Conservation (phyloP, 2,888 invertebrate genomes). For the Macaria notata region DNA sequence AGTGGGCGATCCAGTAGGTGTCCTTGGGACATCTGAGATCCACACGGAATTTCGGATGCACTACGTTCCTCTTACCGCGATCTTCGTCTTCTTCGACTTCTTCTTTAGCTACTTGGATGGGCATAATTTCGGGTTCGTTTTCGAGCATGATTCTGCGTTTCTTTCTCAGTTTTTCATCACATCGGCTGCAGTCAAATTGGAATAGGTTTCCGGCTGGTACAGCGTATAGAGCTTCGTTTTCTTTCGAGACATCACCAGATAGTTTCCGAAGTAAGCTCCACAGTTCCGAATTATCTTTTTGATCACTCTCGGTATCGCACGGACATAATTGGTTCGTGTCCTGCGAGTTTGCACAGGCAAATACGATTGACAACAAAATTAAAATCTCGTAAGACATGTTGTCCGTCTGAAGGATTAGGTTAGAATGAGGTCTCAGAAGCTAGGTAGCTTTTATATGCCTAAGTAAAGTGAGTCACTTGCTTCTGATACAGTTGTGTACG, state of each 20-base stretch:
- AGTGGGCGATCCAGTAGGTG: neutral
- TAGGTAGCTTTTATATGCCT: neutral
- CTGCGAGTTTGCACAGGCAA: constrained; percentile 10
- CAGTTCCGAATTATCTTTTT: constrained; percentile 17
- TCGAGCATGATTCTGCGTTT: constrained; percentile 34
- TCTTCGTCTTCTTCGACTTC: neutral
- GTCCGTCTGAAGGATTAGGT: neutral
- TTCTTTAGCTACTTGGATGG: constrained; percentile 2
- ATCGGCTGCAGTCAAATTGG: constrained; percentile 38
- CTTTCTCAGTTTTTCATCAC: constrained; percentile 37
- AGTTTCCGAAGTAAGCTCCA: constrained; percentile 34
- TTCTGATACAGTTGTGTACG: neutral
- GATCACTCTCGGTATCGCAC: constrained; percentile 5
- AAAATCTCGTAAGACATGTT: constrained; percentile 30
- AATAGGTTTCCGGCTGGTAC: constrained; percentile 40
- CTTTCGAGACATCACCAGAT: constrained; percentile 21
- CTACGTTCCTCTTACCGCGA: constrained; percentile 8
- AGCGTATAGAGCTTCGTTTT: constrained; percentile 22
- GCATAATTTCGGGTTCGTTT: neutral
- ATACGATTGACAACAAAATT: constrained; percentile 17
- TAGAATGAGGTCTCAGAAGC: constrained; percentile 7
- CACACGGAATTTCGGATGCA: neutral
- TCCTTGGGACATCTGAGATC: constrained; percentile 10
- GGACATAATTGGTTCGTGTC: constrained; percentile 15
- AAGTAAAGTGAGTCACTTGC: neutral